phyloP scores from a whole-genome alignment of 2,888 invertebrate genomes.

The Drosophila putrida region DNA sequence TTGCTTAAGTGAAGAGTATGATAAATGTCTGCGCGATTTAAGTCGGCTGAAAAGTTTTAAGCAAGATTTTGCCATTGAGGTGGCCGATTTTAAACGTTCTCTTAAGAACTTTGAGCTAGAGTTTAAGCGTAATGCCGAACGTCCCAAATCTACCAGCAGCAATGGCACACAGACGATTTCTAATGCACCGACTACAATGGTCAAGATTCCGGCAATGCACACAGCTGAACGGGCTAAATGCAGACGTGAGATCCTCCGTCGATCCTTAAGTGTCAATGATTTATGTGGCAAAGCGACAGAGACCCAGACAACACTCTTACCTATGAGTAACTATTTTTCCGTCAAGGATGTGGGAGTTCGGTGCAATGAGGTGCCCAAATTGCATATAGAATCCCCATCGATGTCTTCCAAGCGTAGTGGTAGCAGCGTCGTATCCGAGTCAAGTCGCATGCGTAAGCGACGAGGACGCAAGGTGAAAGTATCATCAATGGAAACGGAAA shows the following conservation, averaged over 20 bases:
- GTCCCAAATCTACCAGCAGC: slow-evolving; percentile 56
- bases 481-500: slow-evolving; percentile 3
- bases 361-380: slow-evolving; percentile 64
- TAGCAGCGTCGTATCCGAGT: slow-evolving; percentile 53
- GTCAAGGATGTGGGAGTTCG: slow-evolving; percentile 9
- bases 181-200: background rate
- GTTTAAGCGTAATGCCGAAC: slow-evolving; percentile 50
- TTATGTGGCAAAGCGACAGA: slow-evolving; percentile 35
- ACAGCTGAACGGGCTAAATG: slow-evolving; percentile 60
- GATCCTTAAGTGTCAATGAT: slow-evolving; percentile 81
- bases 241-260: slow-evolving; percentile 68
- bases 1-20: slow-evolving; percentile 68
- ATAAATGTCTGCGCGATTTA: slow-evolving; percentile 65
- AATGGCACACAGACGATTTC: slow-evolving; percentile 46
- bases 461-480: slow-evolving; percentile 58
- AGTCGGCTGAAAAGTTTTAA: slow-evolving; percentile 69
- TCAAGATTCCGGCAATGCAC: slow-evolving; percentile 38
- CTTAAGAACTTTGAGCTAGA: slow-evolving; percentile 72
- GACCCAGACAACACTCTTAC: slow-evolving; percentile 6
- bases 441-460: slow-evolving; percentile 45
- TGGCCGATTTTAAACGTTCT: slow-evolving; percentile 71
- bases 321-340: slow-evolving; percentile 68
- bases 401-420: slow-evolving; percentile 61
- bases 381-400: slow-evolving; percentile 72
- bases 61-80: slow-evolving; percentile 70